Evolutionary conservation across 2,113 vertebrate species (phyloP).

Genomic region (Microcebus ravelobensis): DNA sequence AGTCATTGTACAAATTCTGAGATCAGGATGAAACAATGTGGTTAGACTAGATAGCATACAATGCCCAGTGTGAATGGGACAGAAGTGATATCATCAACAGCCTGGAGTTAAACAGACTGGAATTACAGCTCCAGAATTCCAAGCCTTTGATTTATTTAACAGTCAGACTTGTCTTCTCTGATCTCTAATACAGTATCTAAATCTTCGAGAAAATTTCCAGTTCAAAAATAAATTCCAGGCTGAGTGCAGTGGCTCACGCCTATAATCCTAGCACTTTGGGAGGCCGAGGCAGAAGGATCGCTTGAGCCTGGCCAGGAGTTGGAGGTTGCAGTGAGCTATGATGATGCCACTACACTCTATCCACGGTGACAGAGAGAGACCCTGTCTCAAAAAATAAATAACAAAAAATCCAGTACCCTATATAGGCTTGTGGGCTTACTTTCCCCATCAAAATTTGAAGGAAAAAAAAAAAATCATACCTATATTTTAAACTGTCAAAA

Average conservation of each 20-base stretch:
- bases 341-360: too few species aligned
- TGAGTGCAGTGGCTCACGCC: too few species aligned
- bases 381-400: too few species aligned
- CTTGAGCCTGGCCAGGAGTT: too few species aligned
- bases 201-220: slow-evolving; percentile 58
- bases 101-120: neutral
- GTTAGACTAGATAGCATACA: accelerated
- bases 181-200: neutral
- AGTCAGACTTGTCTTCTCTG: neutral
- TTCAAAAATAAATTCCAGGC: neutral
- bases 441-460: slow-evolving; percentile 36
- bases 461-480: neutral
- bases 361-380: too few species aligned
- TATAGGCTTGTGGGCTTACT: neutral
- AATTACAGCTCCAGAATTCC: neutral
- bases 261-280: too few species aligned
- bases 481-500: slow-evolving; percentile 26
- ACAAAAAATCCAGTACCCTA: slow-evolving; percentile 20
- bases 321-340: too few species aligned
- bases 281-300: too few species aligned
- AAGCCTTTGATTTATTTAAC: neutral
- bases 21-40: neutral
- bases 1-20: neutral
- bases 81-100: neutral
- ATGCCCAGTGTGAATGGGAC: accelerated